A percentile compares a stretch with the other conserved stretches of the same genome.
phyloP scores from a whole-genome alignment of 1,140 invertebrate genomes.

The Ips nitidus region DNA sequence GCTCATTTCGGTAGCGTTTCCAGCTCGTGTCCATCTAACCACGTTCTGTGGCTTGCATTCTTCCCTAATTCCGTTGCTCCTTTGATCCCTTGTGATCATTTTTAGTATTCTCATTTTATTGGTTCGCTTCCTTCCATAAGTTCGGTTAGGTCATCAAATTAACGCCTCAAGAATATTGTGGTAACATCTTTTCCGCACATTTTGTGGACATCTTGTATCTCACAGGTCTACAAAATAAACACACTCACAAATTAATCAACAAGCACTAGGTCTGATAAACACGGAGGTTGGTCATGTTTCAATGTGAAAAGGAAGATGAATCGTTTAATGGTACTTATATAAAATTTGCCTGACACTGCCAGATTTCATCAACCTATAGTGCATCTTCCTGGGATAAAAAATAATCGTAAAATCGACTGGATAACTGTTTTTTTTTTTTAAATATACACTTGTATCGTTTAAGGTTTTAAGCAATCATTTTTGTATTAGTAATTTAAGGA shows the following conservation, averaged over 20 bases:
- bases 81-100: too few species aligned
- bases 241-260: background rate
- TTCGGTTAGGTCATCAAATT: too few species aligned
- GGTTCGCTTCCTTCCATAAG: too few species aligned
- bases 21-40: too few species aligned
- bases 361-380: background rate
- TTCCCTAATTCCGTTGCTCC: too few species aligned
- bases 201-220: too few species aligned
- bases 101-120: too few species aligned
- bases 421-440: constrained; percentile 10
- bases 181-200: too few species aligned
- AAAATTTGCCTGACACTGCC: constrained; percentile 23
- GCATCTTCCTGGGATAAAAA: constrained; percentile 32
- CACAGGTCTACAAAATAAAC: too few species aligned
- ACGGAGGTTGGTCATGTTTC: constrained; percentile 8
- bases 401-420: constrained; percentile 21
- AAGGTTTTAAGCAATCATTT: constrained; percentile 25
- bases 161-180: too few species aligned
- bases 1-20: too few species aligned
- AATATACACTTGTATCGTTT: constrained; percentile 7
- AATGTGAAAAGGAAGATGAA: background rate
- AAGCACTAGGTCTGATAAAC: background rate
- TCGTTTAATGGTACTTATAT: background rate
- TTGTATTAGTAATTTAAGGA: constrained; percentile 30
- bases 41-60: too few species aligned